Base-by-base conservation (phyloP, 2,113 vertebrate genomes). In the Clarias batrachus region DNA sequence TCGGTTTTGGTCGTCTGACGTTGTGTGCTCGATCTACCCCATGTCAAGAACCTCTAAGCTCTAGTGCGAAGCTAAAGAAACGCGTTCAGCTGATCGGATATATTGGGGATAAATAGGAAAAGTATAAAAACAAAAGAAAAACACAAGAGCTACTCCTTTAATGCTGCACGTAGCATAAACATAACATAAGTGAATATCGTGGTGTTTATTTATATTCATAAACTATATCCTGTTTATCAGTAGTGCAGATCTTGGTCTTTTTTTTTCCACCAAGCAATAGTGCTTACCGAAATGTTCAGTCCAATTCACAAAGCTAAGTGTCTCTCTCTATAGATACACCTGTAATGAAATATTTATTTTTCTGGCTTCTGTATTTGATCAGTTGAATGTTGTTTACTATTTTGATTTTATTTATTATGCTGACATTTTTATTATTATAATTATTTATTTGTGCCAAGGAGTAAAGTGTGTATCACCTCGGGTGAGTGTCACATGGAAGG, bases 401-500 rank as follows among this genome's bases (percentile, higher is more conserved):
- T 59, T 71, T 63, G 16, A 33, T 27, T 71, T 86, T 82, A 86
- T 86, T 81, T 86, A 48, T 17, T 56, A 65, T 63, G n/a, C 82
- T 60, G 9, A 25, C 3, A 10, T 48, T 63, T 60, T 81, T 27
- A 10, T 73, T 5, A 16, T 37, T 9, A 4, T 48, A 54, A 81
- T 59, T 85, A 48, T 77, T 79, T 83, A 21, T 77, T 84, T 4
- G 37, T 76, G 59, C 41, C 68, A 74, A 62, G 57, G 65, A 48
- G 25, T 87, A 73, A 62, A 78, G 30, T 86, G 57, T 37, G 71
- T 87, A 54, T 60, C 83, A 81, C 48, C 37, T 77, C 52, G 86
- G 66, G 54, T 82, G 41, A 85, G 83, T 81, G 74, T 86, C 66
- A 76, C 41, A 48, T 57, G 57, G 25, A 82, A 85, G 41, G 25